phyloP scores from a whole-genome alignment of 2,888 invertebrate species.

The Heliconius charithonia region DNA sequence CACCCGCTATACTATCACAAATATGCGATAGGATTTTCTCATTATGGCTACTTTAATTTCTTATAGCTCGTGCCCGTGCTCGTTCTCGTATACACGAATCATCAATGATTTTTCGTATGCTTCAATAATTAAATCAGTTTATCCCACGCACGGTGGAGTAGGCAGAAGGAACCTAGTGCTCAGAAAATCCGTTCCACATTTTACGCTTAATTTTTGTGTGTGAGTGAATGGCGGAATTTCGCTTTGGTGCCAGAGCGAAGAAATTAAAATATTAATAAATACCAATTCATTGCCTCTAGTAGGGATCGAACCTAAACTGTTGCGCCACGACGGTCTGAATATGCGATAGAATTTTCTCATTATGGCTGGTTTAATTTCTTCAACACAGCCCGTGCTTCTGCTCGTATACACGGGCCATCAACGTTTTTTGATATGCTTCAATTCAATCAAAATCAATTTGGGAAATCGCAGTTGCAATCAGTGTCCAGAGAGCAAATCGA shows the following conservation, averaged over 20 bases:
- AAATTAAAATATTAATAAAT: too few species aligned
- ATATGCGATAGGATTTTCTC: conserved; percentile 46
- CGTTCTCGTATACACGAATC: conserved; percentile 7
- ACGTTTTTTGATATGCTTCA: conserved; percentile 19
- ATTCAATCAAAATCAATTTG: conserved; percentile 35
- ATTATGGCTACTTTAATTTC: conserved; percentile 35
- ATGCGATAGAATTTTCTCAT: conserved; percentile 46
- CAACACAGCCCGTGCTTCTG: not conserved
- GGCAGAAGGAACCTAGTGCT: too few species aligned
- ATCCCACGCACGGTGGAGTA: too few species aligned
- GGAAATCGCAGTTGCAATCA: conserved; percentile 63
- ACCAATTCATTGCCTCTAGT: too few species aligned
- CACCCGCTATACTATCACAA: conserved; percentile 54
- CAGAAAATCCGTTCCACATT: too few species aligned
- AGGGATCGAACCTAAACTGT: too few species aligned
- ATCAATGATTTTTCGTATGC: conserved; percentile 1
- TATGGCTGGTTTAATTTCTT: conserved; percentile 34
- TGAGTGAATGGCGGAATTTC: too few species aligned
- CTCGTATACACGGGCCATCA: conserved; percentile 11
- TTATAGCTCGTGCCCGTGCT: not conserved
- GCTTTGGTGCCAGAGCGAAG: too few species aligned
- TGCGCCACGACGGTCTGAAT: conserved; percentile 13
- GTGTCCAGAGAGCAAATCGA: conserved; percentile 71
- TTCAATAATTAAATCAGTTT: conserved; percentile 1
- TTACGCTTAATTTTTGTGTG: too few species aligned